Evolutionary conservation across 2,797 vertebrate genomes (phyloP).

Genomic region (Gymnodraco acuticeps): DNA sequence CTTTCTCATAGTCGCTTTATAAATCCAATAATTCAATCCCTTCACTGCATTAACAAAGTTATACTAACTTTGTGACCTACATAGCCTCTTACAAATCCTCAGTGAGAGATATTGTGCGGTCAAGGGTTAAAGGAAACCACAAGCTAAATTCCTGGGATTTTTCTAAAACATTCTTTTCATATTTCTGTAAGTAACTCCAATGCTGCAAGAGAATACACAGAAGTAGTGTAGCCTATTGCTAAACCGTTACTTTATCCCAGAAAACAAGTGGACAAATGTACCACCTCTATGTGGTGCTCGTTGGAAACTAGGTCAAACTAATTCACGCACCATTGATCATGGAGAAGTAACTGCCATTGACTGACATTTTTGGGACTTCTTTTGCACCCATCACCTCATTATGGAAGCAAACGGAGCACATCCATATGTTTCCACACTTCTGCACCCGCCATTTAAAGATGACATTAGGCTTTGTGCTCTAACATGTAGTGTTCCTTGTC

Average conservation of each 20-base stretch:
- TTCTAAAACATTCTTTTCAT: neutral
- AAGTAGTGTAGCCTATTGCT: neutral
- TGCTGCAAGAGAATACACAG: neutral
- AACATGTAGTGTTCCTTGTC: neutral
- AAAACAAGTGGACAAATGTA: conserved; percentile 17
- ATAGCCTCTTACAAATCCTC: neutral
- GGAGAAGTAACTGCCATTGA: conserved; percentile 72
- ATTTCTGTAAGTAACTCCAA: conserved; percentile 9
- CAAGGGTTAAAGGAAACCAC: neutral
- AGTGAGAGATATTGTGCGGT: neutral
- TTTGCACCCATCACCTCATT: conserved; percentile 58
- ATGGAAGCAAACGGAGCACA: conserved; percentile 63
- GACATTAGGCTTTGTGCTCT: neutral
- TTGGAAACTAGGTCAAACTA: conserved; percentile 78
- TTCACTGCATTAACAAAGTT: neutral
- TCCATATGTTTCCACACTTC: conserved; percentile 29
- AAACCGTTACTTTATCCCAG: conserved; percentile 21
- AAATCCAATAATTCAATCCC: conserved; percentile 1
- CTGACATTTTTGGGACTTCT: conserved; percentile 53
- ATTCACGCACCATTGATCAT: conserved; percentile 74
- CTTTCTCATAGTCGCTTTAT: neutral
- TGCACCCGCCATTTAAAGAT: conserved; percentile 7
- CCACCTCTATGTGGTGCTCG: conserved; percentile 44
- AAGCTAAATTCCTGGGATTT: neutral
- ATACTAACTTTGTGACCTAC: conserved; percentile 27